Percentiles rank a stretch among this genome's conserved stretches.
Evolutionary conservation across 2,113 vertebrate species (phyloP).

Genomic region (Hydropotes inermis): DNA sequence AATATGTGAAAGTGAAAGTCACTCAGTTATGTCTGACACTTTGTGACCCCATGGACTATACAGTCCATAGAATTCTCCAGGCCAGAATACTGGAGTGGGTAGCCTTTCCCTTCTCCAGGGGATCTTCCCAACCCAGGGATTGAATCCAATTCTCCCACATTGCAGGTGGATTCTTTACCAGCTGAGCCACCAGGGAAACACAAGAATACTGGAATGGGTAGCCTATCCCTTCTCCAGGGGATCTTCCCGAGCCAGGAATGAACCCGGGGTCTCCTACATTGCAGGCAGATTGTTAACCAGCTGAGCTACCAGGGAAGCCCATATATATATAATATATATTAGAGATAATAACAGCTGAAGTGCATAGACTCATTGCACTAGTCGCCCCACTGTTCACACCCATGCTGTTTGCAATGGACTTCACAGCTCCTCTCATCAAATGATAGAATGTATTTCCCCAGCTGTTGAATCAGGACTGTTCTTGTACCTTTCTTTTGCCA

Average conservation of each 20-base stretch:
- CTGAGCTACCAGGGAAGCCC: not conserved
- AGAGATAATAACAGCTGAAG: not conserved
- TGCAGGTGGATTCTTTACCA: not conserved
- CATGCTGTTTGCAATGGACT: not conserved
- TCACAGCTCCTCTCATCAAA: not conserved
- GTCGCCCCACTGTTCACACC: accelerated
- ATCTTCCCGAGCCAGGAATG: not conserved
- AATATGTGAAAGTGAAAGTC: not conserved
- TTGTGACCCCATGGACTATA: not conserved
- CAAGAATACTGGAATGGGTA: not conserved
- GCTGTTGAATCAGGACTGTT: not conserved
- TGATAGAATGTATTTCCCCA: not conserved
- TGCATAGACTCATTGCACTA: not conserved
- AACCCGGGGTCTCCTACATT: not conserved
- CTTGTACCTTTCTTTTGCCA: not conserved
- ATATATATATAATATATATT: not conserved
- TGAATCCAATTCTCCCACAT: not conserved
- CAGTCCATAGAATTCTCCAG: not conserved
- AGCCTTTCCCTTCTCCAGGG: not conserved
- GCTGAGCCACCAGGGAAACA: not conserved
- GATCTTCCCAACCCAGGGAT: not conserved
- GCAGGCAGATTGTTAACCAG: not conserved
- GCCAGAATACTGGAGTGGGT: not conserved
- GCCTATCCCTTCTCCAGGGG: not conserved
- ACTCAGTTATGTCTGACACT: not conserved